These are phyloP conservation scores for Lacerta bilineata DNA, from an alignment of 2,797 vertebrate species.

Conservation along the genomic window DNA sequence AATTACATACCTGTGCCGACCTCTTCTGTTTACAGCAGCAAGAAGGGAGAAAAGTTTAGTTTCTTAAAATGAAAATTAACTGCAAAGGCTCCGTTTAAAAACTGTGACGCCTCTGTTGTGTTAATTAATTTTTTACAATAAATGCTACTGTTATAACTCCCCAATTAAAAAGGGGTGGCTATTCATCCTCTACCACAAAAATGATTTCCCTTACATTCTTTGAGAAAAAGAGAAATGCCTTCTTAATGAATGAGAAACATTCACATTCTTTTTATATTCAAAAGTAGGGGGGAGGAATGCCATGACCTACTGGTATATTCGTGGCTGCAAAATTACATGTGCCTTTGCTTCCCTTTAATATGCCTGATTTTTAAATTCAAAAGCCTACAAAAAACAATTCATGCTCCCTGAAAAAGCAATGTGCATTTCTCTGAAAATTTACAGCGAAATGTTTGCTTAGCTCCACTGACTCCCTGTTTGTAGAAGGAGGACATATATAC, in stretches of 20 bases:
- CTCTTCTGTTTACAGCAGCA: neutral
- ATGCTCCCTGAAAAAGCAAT: neutral
- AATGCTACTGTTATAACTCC: neutral
- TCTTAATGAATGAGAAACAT: neutral
- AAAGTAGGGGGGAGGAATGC: neutral
- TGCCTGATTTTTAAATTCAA: neutral
- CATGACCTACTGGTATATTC: neutral
- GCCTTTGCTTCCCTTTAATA: fast-evolving
- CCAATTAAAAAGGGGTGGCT: neutral
- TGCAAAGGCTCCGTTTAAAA: too few species aligned
- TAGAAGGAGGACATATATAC: neutral
- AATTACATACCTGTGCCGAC: neutral
- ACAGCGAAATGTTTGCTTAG: neutral
- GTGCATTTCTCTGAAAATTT: too few species aligned
- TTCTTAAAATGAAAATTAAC: neutral
- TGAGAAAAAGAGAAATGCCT: neutral
- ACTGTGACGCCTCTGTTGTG: neutral
- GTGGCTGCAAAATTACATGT: neutral
- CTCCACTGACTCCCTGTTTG: neutral
- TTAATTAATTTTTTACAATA: neutral
- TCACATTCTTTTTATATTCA: neutral
- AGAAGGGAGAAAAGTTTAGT: too few species aligned
- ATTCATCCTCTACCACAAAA: neutral
- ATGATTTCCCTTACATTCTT: neutral
- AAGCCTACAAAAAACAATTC: neutral